Evolutionary conservation across 2,888 invertebrate species (phyloP).

Genomic region (Lasius fuliginosus): DNA sequence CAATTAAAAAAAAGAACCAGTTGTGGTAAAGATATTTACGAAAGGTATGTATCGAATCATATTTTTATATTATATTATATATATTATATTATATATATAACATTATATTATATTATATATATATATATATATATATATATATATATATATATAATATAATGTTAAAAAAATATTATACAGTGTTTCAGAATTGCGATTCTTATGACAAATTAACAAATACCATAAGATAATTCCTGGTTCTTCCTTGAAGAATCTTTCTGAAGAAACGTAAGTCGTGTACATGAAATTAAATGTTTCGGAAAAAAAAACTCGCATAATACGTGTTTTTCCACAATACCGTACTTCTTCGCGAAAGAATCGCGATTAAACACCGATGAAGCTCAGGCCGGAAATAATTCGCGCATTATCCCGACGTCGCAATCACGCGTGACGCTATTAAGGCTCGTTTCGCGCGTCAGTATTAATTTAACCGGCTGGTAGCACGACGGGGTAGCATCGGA

Average conservation of each 20-base stretch:
- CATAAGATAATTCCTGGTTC: neutral
- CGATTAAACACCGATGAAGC: constrained; percentile 2
- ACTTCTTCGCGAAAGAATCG: neutral
- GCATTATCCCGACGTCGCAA: constrained; percentile 36
- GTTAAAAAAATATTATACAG: neutral
- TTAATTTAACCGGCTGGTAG: constrained; percentile 54
- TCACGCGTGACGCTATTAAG: constrained; percentile 57
- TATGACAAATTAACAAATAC: neutral
- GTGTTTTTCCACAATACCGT: neutral
- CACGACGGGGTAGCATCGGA: constrained; percentile 30
- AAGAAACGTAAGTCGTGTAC: neutral
- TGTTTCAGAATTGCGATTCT: neutral
- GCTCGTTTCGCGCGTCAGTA: constrained; percentile 61
- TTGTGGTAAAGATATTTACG: neutral
- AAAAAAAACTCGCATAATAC: neutral
- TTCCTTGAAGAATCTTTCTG: neutral
- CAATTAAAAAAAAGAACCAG: neutral
- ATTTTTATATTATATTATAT: neutral
- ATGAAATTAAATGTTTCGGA: neutral
- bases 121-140: too few relatives aligned
- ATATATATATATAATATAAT: too few relatives aligned
- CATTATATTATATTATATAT: too few relatives aligned
- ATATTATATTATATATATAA: too few relatives aligned
- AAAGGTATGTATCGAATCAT: neutral
- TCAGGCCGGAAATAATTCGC: constrained; percentile 18